Percentiles rank a stretch among this genome's conserved stretches.
Evolutionary conservation across 1,140 invertebrate species (phyloP).

Genomic region (Lepidostoma basale): DNA sequence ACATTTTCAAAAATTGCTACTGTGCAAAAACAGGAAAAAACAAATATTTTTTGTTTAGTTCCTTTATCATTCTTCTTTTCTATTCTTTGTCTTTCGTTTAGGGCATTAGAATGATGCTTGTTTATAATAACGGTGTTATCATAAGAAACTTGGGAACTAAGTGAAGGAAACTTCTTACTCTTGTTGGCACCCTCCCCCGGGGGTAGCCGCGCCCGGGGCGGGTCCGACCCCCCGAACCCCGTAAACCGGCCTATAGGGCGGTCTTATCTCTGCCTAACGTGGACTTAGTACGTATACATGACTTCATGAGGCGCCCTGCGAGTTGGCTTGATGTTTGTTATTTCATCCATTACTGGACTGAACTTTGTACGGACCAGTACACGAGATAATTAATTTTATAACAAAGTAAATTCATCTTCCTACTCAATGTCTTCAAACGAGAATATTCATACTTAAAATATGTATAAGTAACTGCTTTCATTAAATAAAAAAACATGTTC

Average conservation of each 20-base stretch:
- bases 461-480: too few relatives aligned
- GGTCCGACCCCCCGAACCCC: neutral
- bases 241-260: constrained; percentile 16
- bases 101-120: neutral
- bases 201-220: neutral
- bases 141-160: constrained; percentile 27
- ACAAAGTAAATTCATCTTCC: too few relatives aligned
- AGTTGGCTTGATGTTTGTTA: constrained; percentile 7
- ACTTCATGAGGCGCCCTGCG: neutral
- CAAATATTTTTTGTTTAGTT: neutral
- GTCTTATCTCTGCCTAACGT: constrained; percentile 8
- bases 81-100: neutral
- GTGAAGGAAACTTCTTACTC: constrained; percentile 5
- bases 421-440: too few relatives aligned
- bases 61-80: neutral
- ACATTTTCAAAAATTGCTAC: too few relatives aligned
- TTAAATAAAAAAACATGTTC: too few relatives aligned
- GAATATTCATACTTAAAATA: too few relatives aligned
- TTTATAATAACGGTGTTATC: constrained; percentile 29
- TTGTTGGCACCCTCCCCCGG: constrained; percentile 10
- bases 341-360: neutral
- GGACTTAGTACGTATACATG: constrained; percentile 5
- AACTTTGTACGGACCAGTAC: too few relatives aligned
- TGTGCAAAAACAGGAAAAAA: neutral
- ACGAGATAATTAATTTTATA: too few relatives aligned